Conservation (phyloP, 2,888 invertebrate genomes). For the Priapulus caudatus region DNA sequence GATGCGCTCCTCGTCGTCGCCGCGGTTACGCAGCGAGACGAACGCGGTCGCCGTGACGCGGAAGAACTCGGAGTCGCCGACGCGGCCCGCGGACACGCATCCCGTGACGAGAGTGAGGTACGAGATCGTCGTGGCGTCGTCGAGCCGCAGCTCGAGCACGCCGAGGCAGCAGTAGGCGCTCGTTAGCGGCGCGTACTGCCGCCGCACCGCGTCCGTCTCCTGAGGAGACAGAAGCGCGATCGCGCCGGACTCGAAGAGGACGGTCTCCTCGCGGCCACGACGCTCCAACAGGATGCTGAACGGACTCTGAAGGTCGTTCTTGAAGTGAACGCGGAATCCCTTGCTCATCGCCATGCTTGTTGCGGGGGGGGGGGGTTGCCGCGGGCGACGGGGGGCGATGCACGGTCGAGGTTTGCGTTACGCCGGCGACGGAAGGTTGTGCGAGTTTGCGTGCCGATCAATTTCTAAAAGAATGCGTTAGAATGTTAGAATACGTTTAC, state of each 20-base stretch:
- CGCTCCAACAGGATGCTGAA: conserved; percentile 82
- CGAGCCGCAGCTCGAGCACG: conserved; percentile 56
- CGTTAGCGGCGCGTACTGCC: conserved; percentile 73
- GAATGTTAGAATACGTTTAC: too few species aligned
- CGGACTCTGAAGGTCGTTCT: conserved; percentile 68
- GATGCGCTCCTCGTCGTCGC: conserved; percentile 38
- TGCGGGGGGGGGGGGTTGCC: too few species aligned
- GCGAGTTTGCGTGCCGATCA: too few species aligned
- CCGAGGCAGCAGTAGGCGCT: conserved; percentile 96
- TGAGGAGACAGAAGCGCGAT: conserved; percentile 67
- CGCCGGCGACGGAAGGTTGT: too few species aligned
- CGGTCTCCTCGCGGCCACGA: conserved; percentile 67
- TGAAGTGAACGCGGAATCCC: conserved; percentile 77
- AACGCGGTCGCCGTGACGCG: conserved; percentile 84
- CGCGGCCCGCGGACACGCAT: conserved; percentile 90
- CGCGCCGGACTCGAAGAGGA: conserved; percentile 83
- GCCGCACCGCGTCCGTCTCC: conserved; percentile 77
- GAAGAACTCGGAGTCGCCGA: conserved; percentile 86
- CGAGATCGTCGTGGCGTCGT: conserved; percentile 48
- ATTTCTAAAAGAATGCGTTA: too few species aligned
- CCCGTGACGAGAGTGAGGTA: conserved; percentile 88
- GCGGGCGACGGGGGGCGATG: too few species aligned
- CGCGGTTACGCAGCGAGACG: conserved; percentile 52
- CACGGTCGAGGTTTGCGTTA: too few species aligned
- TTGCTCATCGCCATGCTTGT: conserved; percentile 89